Evolutionary conservation across 2,888 invertebrate genomes (phyloP).

Genomic region (Cactoblastis cactorum): DNA sequence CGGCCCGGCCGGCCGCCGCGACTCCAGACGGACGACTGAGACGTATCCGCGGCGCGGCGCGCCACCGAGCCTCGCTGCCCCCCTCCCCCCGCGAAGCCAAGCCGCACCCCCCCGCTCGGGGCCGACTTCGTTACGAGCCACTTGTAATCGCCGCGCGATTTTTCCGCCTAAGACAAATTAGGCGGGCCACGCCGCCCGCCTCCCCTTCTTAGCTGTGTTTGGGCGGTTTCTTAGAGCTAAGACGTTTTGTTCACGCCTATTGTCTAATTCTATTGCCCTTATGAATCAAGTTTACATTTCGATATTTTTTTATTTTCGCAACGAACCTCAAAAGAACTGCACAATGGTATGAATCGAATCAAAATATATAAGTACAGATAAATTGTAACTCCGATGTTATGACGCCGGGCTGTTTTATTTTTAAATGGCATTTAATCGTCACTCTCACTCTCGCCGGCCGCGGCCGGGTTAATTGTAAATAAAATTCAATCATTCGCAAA

Average conservation of each 20-base stretch:
- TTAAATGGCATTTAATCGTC: slow-evolving; percentile 77
- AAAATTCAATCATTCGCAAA: slow-evolving; percentile 78
- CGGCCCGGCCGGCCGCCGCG: slow-evolving; percentile 78
- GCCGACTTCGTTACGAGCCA: slow-evolving; percentile 78
- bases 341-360: slow-evolving; percentile 19
- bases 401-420: slow-evolving; percentile 71
- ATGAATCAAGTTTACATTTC: background rate
- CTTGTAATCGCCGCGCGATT: slow-evolving; percentile 78
- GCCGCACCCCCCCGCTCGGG: slow-evolving; percentile 39
- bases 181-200: slow-evolving; percentile 62
- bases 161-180: slow-evolving; percentile 80
- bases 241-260: slow-evolving; percentile 53
- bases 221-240: slow-evolving; percentile 64
- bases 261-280: background rate
- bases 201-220: slow-evolving; percentile 47
- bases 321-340: no score
- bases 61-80: slow-evolving; percentile 38
- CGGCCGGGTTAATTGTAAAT: slow-evolving; percentile 76
- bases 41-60: slow-evolving; percentile 52
- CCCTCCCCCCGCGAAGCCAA: slow-evolving; percentile 30
- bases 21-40: slow-evolving; percentile 79
- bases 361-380: slow-evolving; percentile 29
- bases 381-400: slow-evolving; percentile 54
- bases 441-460: slow-evolving; percentile 69
- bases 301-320: background rate